A percentile compares a stretch with the other conserved stretches of the same genome.
phyloP scores from a whole-genome alignment of 2,797 vertebrate species.

The Ptychadena robeensis region DNA sequence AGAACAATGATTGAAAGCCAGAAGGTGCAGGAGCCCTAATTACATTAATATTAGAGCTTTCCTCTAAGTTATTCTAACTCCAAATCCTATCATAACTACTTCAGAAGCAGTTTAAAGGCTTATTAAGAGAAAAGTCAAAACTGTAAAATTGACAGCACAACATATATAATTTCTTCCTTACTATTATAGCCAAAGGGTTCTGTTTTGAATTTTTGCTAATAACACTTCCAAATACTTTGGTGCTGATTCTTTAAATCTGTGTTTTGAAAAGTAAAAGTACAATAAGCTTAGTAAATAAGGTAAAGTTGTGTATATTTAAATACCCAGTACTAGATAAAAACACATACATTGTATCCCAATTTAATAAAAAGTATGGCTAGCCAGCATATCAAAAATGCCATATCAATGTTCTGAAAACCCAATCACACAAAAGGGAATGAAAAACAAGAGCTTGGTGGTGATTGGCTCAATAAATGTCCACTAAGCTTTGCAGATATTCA shows the following conservation, averaged over 20 bases:
- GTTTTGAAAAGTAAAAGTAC: no score
- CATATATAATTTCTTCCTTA: background rate
- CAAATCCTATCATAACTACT: background rate
- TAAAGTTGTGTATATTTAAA: no score
- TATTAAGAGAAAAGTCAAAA: background rate
- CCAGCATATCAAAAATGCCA: no score
- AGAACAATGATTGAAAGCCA: constrained; percentile 34
- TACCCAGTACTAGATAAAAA: no score
- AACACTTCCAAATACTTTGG: background rate
- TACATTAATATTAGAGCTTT: background rate
- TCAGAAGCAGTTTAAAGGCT: background rate
- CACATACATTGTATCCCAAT: no score
- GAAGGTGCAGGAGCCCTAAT: constrained; percentile 16
- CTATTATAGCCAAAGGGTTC: background rate
- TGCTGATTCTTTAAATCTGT: background rate
- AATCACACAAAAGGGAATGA: no score
- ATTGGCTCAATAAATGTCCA: no score
- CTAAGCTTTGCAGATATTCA: no score
- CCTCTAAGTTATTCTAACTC: background rate
- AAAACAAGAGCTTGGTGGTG: no score
- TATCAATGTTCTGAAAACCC: no score
- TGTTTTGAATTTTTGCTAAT: background rate
- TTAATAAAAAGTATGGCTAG: no score
- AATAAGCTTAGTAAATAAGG: no score
- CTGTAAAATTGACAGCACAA: background rate